Conservation (phyloP, 2,888 invertebrate genomes). For the Seladonia tumulorum region DNA sequence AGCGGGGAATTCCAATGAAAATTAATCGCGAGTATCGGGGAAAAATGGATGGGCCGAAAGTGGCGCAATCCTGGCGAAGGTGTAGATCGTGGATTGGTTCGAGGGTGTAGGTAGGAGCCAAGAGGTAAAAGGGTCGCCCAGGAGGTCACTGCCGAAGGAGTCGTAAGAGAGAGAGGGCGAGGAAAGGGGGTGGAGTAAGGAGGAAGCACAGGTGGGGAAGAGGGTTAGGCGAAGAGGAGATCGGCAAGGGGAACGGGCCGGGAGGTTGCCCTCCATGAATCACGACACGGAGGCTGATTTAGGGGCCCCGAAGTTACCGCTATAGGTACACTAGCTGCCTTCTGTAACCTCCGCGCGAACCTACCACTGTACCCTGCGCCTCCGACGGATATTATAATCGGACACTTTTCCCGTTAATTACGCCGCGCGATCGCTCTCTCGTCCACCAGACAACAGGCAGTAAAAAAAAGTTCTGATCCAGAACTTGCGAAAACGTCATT, state of each 20-base stretch:
- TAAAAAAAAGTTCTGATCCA: neutral
- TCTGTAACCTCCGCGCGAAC: constrained; percentile 78
- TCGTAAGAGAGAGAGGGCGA: constrained; percentile 73
- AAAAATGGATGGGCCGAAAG: constrained; percentile 50
- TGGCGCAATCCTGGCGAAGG: constrained; percentile 56
- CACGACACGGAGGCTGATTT: constrained; percentile 84
- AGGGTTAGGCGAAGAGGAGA: constrained; percentile 72
- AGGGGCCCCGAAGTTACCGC: constrained; percentile 82
- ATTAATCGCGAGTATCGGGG: constrained; percentile 29
- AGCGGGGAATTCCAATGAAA: constrained; percentile 18
- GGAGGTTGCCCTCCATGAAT: constrained; percentile 84
- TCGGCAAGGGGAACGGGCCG: constrained; percentile 67
- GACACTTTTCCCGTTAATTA: constrained; percentile 45
- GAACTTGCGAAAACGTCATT: neutral
- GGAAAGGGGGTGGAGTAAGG: constrained; percentile 75
- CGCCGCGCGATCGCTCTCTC: neutral
- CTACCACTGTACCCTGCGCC: constrained; percentile 70
- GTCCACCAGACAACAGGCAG: neutral
- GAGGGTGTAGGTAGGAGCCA: constrained; percentile 70
- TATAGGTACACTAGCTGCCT: constrained; percentile 80
- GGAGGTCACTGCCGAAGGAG: constrained; percentile 81
- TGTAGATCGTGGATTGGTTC: constrained; percentile 70
- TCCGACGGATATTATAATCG: constrained; percentile 51
- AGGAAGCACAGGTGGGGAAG: constrained; percentile 61
- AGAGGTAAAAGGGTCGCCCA: constrained; percentile 80